These are phyloP conservation scores for Artibeus jamaicensis DNA, from an alignment of 2,797 vertebrate species.

Conservation along the genomic window DNA sequence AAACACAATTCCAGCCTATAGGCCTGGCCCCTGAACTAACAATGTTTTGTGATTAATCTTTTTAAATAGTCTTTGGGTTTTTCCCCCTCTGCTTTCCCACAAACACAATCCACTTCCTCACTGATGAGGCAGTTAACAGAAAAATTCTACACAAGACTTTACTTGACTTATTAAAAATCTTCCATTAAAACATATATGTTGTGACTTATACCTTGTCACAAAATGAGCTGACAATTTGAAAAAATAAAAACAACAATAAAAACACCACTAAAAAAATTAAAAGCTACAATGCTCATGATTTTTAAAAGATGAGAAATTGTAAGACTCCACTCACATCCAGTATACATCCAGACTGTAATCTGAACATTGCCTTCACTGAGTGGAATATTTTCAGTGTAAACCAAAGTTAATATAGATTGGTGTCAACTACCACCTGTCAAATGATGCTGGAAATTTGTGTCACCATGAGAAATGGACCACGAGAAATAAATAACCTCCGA, in stretches of 20 bases:
- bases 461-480: conserved; percentile 5
- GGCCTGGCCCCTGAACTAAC: not conserved
- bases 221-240: not conserved
- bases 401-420: not conserved
- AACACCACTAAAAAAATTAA: not conserved
- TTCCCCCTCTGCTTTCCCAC: not conserved
- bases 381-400: conserved; percentile 34
- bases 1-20: not conserved
- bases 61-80: not conserved
- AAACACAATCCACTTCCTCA: not conserved
- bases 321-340: not conserved
- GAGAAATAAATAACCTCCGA: conserved; percentile 42
- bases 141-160: not conserved
- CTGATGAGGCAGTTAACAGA: not conserved
- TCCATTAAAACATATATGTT: not conserved
- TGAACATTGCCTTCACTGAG: not conserved
- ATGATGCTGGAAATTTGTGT: not conserved
- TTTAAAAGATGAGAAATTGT: conserved; percentile 26
- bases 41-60: not conserved
- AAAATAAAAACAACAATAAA: not conserved
- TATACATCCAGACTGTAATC: not conserved
- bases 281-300: not conserved
- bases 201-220: not conserved
- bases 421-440: conserved; percentile 45
- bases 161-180: not conserved